A percentile compares a stretch with the other conserved stretches of the same genome.
Conservation (phyloP, 2,888 invertebrate species). For the Caenorhabditis afra region DNA sequence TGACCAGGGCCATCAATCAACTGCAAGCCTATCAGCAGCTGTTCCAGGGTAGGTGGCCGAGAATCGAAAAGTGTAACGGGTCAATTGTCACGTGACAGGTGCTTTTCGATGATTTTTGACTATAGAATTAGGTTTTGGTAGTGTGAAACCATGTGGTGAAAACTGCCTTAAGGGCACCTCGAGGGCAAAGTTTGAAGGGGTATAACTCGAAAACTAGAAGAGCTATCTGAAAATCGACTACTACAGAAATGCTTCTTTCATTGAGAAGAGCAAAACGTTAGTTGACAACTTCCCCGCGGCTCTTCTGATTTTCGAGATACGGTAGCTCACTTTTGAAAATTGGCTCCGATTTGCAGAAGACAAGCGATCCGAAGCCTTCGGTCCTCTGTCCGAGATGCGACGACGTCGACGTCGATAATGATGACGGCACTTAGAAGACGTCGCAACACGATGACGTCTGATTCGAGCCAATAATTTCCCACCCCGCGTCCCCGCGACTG, state of each 20-base stretch:
- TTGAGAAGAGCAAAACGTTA: too few relatives aligned
- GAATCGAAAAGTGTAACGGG: too few relatives aligned
- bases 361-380: slow-evolving; percentile 35
- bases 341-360: slow-evolving; percentile 18
- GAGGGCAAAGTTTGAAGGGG: too few relatives aligned
- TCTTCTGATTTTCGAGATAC: neutral
- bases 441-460: too few relatives aligned
- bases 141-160: too few relatives aligned
- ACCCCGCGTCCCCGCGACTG: neutral
- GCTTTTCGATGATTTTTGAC: too few relatives aligned
- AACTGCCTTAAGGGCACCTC: too few relatives aligned
- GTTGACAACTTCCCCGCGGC: neutral
- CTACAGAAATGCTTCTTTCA: too few relatives aligned
- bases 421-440: neutral
- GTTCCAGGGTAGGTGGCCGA: slow-evolving; percentile 61
- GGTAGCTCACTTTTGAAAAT: neutral
- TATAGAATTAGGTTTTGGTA: too few relatives aligned
- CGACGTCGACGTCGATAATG: slow-evolving; percentile 39
- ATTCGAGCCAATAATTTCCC: slow-evolving; percentile 47
- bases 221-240: too few relatives aligned
- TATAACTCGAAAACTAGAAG: too few relatives aligned
- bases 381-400: slow-evolving; percentile 43
- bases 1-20: slow-evolving; percentile 66
- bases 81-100: too few relatives aligned
- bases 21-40: slow-evolving; percentile 65